These are phyloP conservation scores for Junco hyemalis DNA, from an alignment of 2,113 vertebrate species.

Conservation along the genomic window DNA sequence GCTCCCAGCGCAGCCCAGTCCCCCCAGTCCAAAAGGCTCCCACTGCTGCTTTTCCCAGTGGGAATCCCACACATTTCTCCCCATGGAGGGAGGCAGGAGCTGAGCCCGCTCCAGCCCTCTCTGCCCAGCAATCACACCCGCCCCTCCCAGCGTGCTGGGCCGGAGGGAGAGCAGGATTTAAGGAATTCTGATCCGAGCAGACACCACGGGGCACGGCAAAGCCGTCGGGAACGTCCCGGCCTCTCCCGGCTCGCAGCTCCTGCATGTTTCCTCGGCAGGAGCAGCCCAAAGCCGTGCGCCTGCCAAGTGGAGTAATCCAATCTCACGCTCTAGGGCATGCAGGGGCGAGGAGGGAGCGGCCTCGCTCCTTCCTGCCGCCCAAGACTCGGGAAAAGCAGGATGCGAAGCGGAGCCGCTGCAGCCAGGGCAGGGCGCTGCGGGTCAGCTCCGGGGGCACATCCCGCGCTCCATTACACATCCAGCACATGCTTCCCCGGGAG, in stretches of 20 bases:
- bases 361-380: not conserved
- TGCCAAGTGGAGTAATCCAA: not conserved
- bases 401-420: fast-evolving
- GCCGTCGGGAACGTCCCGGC: not conserved
- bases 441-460: not conserved
- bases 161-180: not conserved
- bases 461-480: not conserved
- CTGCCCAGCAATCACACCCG: not conserved
- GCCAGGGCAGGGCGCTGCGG: not conserved
- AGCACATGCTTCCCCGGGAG: not conserved
- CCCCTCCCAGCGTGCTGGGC: not conserved
- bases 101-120: not conserved
- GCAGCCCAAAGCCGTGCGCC: not conserved
- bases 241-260: not conserved
- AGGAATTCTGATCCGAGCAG: not conserved
- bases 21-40: not conserved
- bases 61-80: fast-evolving
- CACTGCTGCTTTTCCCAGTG: fast-evolving
- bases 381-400: not conserved
- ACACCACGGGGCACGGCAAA: not conserved
- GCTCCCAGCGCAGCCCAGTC: not conserved
- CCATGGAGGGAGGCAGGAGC: fast-evolving
- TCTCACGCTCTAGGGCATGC: conserved; percentile 27
- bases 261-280: not conserved
- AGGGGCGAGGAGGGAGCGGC: not conserved